Base-by-base conservation (phyloP, 1,140 invertebrate genomes). In the Eupristina koningsbergeri region DNA sequence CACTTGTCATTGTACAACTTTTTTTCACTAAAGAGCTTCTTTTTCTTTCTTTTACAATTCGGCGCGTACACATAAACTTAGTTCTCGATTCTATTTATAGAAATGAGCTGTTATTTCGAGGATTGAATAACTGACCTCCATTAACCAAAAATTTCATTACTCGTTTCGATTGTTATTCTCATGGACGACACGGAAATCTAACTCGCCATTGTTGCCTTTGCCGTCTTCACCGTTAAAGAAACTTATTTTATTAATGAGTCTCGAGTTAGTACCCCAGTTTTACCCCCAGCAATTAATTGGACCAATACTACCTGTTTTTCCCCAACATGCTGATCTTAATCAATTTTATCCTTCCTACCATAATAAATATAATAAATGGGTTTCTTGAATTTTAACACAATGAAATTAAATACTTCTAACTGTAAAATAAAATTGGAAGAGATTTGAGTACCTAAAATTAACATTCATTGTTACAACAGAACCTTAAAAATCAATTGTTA, bases 91-190 rank as follows among this genome's bases (percentile, higher is more conserved):
- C 74, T 83, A 83, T 83, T 83, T 83, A 61, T 63, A 74, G 81
- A 83, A 77, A 83, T 63, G 81, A 71, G 64, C 63, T n/a, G n/a
- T n/a, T n/a, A n/a, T n/a, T n/a, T 75, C 73, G 80, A 81, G 79
- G 17, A 71, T 67, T 71, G 71, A 75, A 75, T 74, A 75, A 81
- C 80, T 75, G 58, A 50, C 47, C 58, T 39, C 79, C 79, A 67
- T 81, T 80, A 80, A 69, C 39, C 45, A 47, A 15, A 34, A 53
- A 17, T 53, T 17, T 53, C 41, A 11, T 45, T 58, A 26, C 39
- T 76, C 7, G 6, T 36, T 31, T 58, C 74, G 50, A 76, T 76
- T 58, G 76, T 78, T 78, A 64, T 78, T 78, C 76, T 58, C 53
- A 36, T 73, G 47, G 67, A 31, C 71, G 50, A 81, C 36, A 31